Percentiles rank a stretch among this genome's conserved stretches.
Evolutionary conservation across 1,140 invertebrate genomes (phyloP).

Genomic region (Linepithema humile): DNA sequence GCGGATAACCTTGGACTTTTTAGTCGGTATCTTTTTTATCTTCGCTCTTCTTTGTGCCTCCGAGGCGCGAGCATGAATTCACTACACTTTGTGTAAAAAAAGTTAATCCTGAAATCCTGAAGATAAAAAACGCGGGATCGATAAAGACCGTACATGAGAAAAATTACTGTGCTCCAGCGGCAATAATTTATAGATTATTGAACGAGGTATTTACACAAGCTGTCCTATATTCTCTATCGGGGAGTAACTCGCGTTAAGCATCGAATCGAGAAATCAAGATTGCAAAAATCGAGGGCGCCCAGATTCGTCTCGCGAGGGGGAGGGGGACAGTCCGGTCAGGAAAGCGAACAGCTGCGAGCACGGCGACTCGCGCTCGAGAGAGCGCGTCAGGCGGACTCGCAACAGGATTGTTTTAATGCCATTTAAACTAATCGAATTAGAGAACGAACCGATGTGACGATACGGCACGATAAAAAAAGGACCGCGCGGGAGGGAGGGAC

Average conservation of each 20-base stretch:
- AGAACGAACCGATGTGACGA: conserved; percentile 82
- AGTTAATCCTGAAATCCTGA: not conserved
- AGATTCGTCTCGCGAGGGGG: conserved; percentile 59
- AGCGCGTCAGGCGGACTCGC: conserved; percentile 73
- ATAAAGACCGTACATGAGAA: not conserved
- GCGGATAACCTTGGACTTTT: not conserved
- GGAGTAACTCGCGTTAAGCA: not conserved
- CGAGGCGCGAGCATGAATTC: not conserved
- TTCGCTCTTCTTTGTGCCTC: not conserved
- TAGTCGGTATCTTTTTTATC: not conserved
- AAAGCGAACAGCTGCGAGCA: conserved; percentile 76
- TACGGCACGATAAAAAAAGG: conserved; percentile 71
- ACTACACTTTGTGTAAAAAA: not conserved
- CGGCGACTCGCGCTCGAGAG: conserved; percentile 29
- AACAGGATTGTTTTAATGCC: conserved; percentile 85
- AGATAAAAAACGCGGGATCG: not conserved
- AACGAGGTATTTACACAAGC: not conserved
- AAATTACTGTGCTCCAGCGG: not conserved
- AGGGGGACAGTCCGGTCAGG: conserved; percentile 68
- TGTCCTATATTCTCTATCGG: not conserved
- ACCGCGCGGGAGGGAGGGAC: conserved; percentile 28
- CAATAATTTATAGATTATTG: not conserved
- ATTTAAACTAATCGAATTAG: conserved; percentile 85
- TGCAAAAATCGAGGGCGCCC: conserved; percentile 26
- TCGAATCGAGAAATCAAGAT: conserved; percentile 19